Percentiles rank a stretch among this genome's conserved stretches.
phyloP scores from a whole-genome alignment of 2,888 invertebrate genomes.

The Diarsia rubi region DNA sequence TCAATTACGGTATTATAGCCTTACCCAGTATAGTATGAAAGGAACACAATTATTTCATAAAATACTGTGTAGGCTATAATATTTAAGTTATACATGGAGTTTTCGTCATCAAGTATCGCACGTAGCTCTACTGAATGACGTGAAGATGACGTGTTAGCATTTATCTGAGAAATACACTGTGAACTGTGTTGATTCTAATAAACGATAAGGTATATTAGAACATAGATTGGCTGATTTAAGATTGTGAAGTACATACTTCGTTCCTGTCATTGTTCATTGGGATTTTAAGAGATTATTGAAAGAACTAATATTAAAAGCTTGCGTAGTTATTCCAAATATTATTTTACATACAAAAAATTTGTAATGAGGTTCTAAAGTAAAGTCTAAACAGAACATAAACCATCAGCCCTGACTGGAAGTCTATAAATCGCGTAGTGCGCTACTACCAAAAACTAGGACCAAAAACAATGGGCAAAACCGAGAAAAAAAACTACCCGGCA shows the following conservation, averaged over 20 bases:
- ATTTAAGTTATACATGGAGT: neutral
- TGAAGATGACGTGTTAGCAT: neutral
- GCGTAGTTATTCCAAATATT: no score
- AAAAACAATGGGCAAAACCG: no score
- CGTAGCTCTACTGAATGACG: neutral
- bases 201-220: constrained; percentile 22
- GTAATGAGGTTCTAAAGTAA: no score
- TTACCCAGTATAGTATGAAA: neutral
- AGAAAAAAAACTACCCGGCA: neutral
- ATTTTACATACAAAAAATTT: no score
- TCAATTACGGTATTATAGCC: no score
- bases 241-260: neutral
- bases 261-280: neutral
- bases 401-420: no score
- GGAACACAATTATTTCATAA: neutral
- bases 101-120: neutral
- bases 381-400: no score
- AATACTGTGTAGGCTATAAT: neutral
- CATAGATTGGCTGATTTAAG: constrained; percentile 6
- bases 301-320: no score
- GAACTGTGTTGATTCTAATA: constrained; percentile 21
- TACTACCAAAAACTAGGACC: no score
- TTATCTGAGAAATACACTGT: neutral
- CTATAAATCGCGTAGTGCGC: no score
- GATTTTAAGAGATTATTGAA: no score